Percentiles rank a stretch among this genome's conserved stretches.
Conservation (phyloP, 2,113 vertebrate genomes). For the Xenopus tropicalis region DNA sequence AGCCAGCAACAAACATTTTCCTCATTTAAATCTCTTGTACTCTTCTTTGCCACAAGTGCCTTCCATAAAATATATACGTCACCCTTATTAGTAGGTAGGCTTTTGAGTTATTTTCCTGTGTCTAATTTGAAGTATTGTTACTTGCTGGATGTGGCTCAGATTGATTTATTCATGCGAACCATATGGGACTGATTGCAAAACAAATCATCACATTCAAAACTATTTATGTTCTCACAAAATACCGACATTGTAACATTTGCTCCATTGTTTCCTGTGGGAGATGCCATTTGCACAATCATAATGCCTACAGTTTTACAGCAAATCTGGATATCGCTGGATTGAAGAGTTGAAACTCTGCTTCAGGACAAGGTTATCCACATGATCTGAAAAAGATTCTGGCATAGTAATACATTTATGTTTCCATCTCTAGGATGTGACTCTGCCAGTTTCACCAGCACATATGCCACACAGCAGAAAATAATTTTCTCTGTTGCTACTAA, state of each 20-base stretch:
- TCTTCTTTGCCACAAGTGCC: conserved; percentile 34
- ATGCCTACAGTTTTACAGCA: conserved; percentile 13
- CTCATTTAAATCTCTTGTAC: conserved; percentile 43
- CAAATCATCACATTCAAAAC: conserved; percentile 45
- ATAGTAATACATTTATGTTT: background rate
- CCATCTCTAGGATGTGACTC: too few relatives aligned
- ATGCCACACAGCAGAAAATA: too few relatives aligned
- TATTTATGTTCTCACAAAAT: conserved; percentile 43
- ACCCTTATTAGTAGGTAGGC: conserved; percentile 46
- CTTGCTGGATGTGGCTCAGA: conserved; percentile 39
- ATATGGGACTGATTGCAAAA: conserved; percentile 47
- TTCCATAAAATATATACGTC: conserved; percentile 44
- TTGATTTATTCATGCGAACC: conserved; percentile 45
- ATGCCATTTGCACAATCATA: conserved; percentile 35
- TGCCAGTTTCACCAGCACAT: too few relatives aligned
- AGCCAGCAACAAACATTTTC: conserved; percentile 43
- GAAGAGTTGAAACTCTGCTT: background rate
- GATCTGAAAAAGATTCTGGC: background rate
- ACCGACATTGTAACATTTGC: conserved; percentile 43
- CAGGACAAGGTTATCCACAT: conserved; percentile 8
- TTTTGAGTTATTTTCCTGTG: conserved; percentile 38
- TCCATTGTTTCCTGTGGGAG: conserved; percentile 36
- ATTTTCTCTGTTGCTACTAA: too few relatives aligned
- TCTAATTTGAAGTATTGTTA: conserved; percentile 46
- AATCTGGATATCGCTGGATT: background rate